phyloP scores from a whole-genome alignment of 1,140 invertebrate genomes.

The Steinernema khuongi region DNA sequence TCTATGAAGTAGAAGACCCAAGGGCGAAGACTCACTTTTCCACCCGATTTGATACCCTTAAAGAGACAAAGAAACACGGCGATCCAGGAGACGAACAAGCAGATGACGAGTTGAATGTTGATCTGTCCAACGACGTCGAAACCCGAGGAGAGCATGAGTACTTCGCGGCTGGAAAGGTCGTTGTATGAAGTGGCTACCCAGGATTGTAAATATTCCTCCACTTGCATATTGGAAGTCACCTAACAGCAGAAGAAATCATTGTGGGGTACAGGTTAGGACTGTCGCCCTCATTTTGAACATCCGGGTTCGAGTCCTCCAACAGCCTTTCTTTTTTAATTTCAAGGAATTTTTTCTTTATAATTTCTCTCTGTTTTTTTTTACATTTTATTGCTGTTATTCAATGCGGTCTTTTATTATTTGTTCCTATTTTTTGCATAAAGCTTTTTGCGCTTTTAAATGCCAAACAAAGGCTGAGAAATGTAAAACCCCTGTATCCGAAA shows the following conservation, averaged over 20 bases:
- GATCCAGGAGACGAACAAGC: conserved; percentile 65
- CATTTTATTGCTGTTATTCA: neutral
- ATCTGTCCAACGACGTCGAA: conserved; percentile 63
- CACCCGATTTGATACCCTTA: conserved; percentile 68
- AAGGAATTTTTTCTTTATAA: too few relatives aligned
- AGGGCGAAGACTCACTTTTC: conserved; percentile 66
- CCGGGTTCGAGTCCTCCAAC: too few relatives aligned
- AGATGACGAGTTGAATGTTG: conserved; percentile 63
- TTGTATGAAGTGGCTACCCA: conserved; percentile 4
- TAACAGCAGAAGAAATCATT: neutral
- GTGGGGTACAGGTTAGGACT: too few relatives aligned
- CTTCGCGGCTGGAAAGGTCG: conserved; percentile 51
- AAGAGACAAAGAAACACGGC: conserved; percentile 65
- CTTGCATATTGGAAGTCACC: neutral
- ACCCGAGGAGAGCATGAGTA: conserved; percentile 62
- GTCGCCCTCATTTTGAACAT: too few relatives aligned
- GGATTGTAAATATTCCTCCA: too few relatives aligned
- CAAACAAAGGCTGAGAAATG: too few relatives aligned
- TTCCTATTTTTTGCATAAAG: too few relatives aligned
- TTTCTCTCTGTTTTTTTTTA: too few relatives aligned
- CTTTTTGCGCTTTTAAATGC: too few relatives aligned
- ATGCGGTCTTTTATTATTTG: too few relatives aligned
- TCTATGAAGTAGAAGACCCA: neutral
- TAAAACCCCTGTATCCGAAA: too few relatives aligned
- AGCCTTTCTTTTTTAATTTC: too few relatives aligned